Evolutionary conservation across 35 echinoderm and acorn worm genomes (phyloP).

Genomic region (Patiria miniata): DNA sequence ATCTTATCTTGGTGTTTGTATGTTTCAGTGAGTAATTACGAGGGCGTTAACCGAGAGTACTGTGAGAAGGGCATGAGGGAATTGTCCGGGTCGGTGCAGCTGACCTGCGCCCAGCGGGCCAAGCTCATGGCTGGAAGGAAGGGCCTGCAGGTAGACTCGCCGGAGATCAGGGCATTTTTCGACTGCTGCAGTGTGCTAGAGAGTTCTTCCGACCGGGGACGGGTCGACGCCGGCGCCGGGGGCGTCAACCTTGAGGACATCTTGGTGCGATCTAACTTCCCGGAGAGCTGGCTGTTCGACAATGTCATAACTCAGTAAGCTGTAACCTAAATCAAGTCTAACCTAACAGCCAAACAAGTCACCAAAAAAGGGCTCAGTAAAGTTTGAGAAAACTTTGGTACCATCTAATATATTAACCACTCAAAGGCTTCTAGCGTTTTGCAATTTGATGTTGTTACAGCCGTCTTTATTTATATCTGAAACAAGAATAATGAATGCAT

Average conservation of each 20-base stretch:
- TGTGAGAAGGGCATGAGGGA: not conserved
- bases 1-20: not conserved
- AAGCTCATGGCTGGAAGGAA: not conserved
- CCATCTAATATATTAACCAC: too few species aligned
- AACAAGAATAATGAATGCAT: too few species aligned
- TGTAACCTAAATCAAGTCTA: too few species aligned
- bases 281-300: conserved; percentile 86
- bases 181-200: not conserved
- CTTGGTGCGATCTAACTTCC: conserved; percentile 67
- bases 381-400: too few species aligned
- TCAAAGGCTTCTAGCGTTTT: too few species aligned
- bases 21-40: not conserved
- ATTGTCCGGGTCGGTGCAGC: not conserved
- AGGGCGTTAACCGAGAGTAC: not conserved
- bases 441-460: too few species aligned
- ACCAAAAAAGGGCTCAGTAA: too few species aligned
- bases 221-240: not conserved
- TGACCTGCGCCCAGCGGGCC: not conserved
- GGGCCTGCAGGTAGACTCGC: too few species aligned
- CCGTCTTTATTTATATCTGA: too few species aligned
- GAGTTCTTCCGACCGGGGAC: not conserved
- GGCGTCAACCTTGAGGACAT: not conserved
- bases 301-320: conserved; percentile 71
- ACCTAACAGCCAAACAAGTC: too few species aligned
- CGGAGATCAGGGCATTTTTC: not conserved